A percentile compares a stretch with the other conserved stretches of the same genome.
phyloP scores from a whole-genome alignment of 1,140 invertebrate genomes.

The Luehdorfia chinensis region DNA sequence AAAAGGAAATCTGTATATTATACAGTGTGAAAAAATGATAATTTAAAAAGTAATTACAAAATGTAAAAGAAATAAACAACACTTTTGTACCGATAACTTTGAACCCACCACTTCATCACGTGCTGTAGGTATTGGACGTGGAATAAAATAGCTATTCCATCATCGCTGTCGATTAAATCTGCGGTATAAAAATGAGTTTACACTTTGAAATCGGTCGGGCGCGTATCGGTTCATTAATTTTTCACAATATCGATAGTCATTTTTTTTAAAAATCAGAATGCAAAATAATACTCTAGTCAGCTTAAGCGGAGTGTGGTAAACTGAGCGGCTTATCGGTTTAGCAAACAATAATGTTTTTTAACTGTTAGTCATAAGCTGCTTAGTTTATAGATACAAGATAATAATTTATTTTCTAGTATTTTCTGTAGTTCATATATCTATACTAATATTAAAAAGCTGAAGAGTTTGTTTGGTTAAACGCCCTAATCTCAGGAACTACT shows the following conservation, averaged over 20 bases:
- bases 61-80: no score
- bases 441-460: no score
- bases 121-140: background rate
- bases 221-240: conserved; percentile 7
- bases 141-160: conserved; percentile 2
- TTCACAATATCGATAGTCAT: background rate
- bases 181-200: conserved; percentile 9
- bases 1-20: no score
- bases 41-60: no score
- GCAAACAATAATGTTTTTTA: background rate
- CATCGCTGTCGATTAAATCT: conserved; percentile 4
- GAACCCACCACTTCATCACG: conserved; percentile 1
- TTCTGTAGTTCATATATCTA: no score
- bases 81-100: no score
- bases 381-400: no score
- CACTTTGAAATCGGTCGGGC: background rate
- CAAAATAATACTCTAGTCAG: conserved; percentile 6
- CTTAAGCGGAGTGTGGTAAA: background rate
- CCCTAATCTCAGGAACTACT: no score
- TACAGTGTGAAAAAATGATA: no score
- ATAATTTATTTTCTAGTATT: no score
- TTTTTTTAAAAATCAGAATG: conserved; percentile 3
- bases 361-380: no score
- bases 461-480: no score
- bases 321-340: background rate